Conservation (phyloP, 92 coral and sea anemone species). For the Parazoanthus darwini region DNA sequence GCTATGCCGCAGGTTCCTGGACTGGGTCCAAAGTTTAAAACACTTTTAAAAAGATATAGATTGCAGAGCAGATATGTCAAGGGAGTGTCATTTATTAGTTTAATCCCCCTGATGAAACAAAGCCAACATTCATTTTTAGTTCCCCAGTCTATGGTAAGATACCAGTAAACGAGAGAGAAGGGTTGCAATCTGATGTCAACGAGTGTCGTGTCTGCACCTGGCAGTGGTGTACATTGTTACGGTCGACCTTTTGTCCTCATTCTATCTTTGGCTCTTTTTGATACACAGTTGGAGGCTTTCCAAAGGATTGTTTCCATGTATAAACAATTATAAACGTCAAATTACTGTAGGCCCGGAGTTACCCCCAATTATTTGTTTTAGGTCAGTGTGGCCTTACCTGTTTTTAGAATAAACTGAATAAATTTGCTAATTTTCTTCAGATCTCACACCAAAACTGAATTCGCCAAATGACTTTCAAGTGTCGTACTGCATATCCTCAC, state of each 20-base stretch:
- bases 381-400: too few species aligned
- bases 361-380: too few species aligned
- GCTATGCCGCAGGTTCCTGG: constrained; percentile 14
- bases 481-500: too few species aligned
- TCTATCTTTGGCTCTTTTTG: background rate
- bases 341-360: too few species aligned
- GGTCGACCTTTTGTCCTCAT: background rate
- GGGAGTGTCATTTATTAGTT: background rate
- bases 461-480: too few species aligned
- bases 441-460: too few species aligned
- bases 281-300: background rate
- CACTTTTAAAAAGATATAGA: background rate
- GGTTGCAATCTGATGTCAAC: background rate
- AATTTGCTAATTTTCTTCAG: too few species aligned
- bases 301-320: background rate
- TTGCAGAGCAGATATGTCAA: background rate
- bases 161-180: background rate
- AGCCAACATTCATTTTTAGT: background rate
- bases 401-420: too few species aligned
- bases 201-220: too few species aligned
- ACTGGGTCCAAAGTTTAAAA: background rate
- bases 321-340: too few species aligned
- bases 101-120: background rate
- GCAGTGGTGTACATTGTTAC: background rate
- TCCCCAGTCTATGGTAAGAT: background rate